Percentiles rank a stretch among this genome's conserved stretches.
Evolutionary conservation across 2,888 invertebrate genomes (phyloP).

Genomic region (Deilephila elpenor): DNA sequence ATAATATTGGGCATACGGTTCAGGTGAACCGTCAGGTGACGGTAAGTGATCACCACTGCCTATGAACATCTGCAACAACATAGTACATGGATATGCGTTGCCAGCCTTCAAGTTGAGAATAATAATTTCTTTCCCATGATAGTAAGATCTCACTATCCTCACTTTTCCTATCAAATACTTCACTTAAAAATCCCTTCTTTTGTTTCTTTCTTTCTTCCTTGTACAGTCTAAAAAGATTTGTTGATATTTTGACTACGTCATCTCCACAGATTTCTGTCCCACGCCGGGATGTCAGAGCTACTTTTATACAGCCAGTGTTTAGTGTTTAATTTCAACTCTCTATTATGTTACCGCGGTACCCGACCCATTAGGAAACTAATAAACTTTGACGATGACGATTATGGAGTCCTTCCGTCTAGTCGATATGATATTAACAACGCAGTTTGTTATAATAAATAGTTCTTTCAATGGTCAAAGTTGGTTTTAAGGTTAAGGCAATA

Average conservation of each 20-base stretch:
- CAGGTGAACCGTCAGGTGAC: too few species aligned
- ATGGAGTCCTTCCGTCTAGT: background rate
- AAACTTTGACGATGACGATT: constrained; percentile 46
- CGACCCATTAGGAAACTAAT: constrained; percentile 51
- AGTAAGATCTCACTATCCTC: too few species aligned
- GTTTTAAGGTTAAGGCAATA: background rate
- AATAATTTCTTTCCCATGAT: too few species aligned
- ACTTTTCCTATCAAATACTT: background rate
- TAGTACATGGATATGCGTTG: too few species aligned
- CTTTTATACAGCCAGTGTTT: constrained; percentile 53
- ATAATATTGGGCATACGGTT: background rate
- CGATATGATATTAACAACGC: constrained; percentile 4
- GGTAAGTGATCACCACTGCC: too few species aligned
- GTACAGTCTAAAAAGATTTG: background rate
- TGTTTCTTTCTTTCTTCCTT: too few species aligned
- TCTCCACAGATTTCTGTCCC: constrained; percentile 36
- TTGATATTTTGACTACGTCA: background rate
- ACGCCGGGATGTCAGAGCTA: constrained; percentile 42
- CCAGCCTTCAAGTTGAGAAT: too few species aligned
- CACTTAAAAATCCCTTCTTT: too few species aligned
- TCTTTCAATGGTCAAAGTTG: background rate
- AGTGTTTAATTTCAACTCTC: constrained; percentile 54
- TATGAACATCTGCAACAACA: too few species aligned
- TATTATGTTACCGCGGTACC: constrained; percentile 50
- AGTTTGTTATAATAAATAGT: background rate